phyloP scores from a whole-genome alignment of 1,140 invertebrate genomes.

The Drosophila pruinosa region DNA sequence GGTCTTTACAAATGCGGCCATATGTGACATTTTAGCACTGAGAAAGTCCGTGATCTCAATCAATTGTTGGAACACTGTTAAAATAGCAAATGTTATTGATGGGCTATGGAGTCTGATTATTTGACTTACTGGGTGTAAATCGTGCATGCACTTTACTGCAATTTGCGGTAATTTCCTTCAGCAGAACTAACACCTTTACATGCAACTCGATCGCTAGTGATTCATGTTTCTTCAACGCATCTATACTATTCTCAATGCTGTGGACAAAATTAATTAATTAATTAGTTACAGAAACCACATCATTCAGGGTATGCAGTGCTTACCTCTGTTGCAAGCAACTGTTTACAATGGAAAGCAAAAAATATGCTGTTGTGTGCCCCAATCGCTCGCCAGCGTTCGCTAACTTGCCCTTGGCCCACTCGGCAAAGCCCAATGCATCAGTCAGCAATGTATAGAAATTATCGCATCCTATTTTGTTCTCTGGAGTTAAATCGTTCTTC shows the following conservation, averaged over 20 bases:
- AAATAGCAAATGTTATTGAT: not conserved
- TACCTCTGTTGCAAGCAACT: conserved; percentile 16
- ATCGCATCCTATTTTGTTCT: not conserved
- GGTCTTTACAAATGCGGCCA: conserved; percentile 33
- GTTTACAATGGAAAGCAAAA: conserved; percentile 42
- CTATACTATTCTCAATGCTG: not conserved
- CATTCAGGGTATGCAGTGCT: not conserved
- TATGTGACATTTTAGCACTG: not conserved
- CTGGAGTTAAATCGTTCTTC: not conserved
- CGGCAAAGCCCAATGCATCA: conserved; percentile 26
- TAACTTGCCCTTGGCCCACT: conserved; percentile 9
- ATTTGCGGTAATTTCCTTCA: conserved; percentile 3
- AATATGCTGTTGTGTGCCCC: conserved; percentile 27
- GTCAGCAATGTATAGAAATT: conserved; percentile 4
- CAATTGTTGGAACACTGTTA: conserved; percentile 44
- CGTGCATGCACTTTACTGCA: conserved; percentile 5
- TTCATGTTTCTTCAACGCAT: not conserved
- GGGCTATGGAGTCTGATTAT: not conserved
- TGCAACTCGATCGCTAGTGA: conserved; percentile 26
- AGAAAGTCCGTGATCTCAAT: conserved; percentile 24
- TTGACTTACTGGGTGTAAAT: conserved; percentile 32
- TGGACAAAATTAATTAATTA: not conserved
- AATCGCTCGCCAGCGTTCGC: conserved; percentile 23
- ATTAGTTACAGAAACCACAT: not conserved
- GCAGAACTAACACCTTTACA: conserved; percentile 23